phyloP scores from a whole-genome alignment of 2,888 invertebrate genomes.

The Lobophora halterata region DNA sequence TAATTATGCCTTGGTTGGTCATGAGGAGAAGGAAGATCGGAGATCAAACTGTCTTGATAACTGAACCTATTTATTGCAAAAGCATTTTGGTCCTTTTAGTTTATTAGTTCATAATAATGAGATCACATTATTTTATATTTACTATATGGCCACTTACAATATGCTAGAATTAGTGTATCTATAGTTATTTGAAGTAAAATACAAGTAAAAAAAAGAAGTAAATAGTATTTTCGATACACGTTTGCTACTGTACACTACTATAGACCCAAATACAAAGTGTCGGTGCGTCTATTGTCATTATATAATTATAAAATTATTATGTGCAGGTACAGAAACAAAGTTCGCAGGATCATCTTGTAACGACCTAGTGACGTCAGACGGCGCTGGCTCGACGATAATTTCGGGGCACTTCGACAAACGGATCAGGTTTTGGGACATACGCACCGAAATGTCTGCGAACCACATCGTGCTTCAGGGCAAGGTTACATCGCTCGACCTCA shows the following conservation, averaged over 20 bases:
- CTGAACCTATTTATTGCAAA: neutral
- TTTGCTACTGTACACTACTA: too few species aligned
- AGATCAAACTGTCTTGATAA: constrained; percentile 15
- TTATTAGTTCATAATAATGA: too few species aligned
- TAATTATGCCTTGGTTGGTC: constrained; percentile 22
- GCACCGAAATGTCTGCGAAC: constrained; percentile 91
- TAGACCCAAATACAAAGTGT: too few species aligned
- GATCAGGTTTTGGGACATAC: constrained; percentile 98
- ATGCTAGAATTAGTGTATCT: too few species aligned
- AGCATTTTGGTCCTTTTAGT: neutral
- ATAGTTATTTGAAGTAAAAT: too few species aligned
- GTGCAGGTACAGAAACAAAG: constrained; percentile 91
- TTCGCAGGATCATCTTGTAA: constrained; percentile 98
- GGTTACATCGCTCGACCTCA: constrained; percentile 96
- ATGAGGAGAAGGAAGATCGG: constrained; percentile 9
- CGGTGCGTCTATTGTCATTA: too few species aligned
- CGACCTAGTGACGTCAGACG: constrained; percentile 95
- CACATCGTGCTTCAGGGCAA: constrained; percentile 95
- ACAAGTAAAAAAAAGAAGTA: too few species aligned
- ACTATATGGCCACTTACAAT: too few species aligned
- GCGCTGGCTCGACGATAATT: constrained; percentile 93
- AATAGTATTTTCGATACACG: too few species aligned
- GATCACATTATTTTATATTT: too few species aligned
- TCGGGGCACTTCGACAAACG: constrained; percentile 99
- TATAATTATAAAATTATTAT: too few species aligned